These are phyloP conservation scores for Acrobasis consociella DNA, from an alignment of 2,888 invertebrate genomes.

Conservation along the genomic window DNA sequence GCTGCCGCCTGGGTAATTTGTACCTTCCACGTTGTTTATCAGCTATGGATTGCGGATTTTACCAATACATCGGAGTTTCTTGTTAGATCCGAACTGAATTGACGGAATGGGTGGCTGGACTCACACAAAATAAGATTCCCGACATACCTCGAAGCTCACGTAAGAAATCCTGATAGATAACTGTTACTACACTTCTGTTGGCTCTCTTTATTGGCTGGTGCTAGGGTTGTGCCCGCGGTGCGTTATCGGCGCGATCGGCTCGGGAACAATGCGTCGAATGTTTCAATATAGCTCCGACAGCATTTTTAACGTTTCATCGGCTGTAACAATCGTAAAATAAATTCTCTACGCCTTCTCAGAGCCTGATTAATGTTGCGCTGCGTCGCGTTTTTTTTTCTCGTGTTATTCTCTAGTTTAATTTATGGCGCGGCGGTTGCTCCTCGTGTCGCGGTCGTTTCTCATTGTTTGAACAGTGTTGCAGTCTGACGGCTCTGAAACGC, in stretches of 20 bases:
- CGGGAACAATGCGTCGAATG: slow-evolving; percentile 78
- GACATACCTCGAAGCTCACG: too few species aligned
- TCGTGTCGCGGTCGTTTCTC: slow-evolving; percentile 43
- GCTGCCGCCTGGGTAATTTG: too few species aligned
- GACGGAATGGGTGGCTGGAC: too few species aligned
- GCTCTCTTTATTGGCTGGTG: not conserved
- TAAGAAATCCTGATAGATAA: not conserved
- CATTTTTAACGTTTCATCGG: slow-evolving; percentile 82
- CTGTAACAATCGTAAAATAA: slow-evolving; percentile 82
- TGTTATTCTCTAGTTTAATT: slow-evolving; percentile 75
- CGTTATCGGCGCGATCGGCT: slow-evolving; percentile 75
- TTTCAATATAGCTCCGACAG: slow-evolving; percentile 80
- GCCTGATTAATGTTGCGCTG: slow-evolving; percentile 78
- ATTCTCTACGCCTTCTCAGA: slow-evolving; percentile 80
- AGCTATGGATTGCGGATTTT: too few species aligned
- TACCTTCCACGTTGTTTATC: too few species aligned
- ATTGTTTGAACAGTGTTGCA: slow-evolving; percentile 36
- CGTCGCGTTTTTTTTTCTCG: slow-evolving; percentile 71
- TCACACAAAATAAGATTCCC: too few species aligned
- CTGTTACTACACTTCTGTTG: not conserved
- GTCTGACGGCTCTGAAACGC: slow-evolving; percentile 18
- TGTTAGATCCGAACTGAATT: too few species aligned
- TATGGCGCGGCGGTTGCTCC: slow-evolving; percentile 59
- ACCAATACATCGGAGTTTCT: too few species aligned
- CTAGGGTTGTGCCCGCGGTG: slow-evolving; percentile 48